phyloP scores from a whole-genome alignment of 2,888 invertebrate genomes.

The Chrysomela aeneicollis region DNA sequence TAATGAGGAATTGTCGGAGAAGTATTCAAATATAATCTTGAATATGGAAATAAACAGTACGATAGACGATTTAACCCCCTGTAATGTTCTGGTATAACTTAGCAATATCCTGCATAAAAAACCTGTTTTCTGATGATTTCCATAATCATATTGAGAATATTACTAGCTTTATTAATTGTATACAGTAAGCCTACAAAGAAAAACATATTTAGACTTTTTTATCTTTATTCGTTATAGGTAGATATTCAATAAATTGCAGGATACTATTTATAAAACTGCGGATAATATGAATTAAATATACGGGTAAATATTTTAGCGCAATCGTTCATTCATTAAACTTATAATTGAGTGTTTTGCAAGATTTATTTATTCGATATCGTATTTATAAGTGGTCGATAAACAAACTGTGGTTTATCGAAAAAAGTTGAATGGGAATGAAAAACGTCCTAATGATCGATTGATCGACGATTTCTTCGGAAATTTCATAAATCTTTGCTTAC shows the following conservation, averaged over 20 bases:
- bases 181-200: not conserved
- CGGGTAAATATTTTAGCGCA: conserved; percentile 30
- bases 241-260: conserved; percentile 20
- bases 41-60: too few relatives aligned
- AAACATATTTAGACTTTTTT: not conserved
- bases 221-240: not conserved
- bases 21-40: too few relatives aligned
- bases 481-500: conserved; percentile 8
- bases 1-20: too few relatives aligned
- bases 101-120: too few relatives aligned
- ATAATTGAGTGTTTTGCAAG: conserved; percentile 36
- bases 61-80: too few relatives aligned
- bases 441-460: conserved; percentile 12
- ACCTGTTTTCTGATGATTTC: too few relatives aligned
- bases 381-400: conserved; percentile 29
- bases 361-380: conserved; percentile 29
- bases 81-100: too few relatives aligned
- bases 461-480: conserved; percentile 16
- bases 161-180: not conserved
- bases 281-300: conserved; percentile 23
- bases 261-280: conserved; percentile 20
- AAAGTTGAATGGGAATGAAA: conserved; percentile 20
- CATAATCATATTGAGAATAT: too few relatives aligned
- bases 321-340: conserved; percentile 29
- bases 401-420: conserved; percentile 1